These are phyloP conservation scores for Alloplasta piceator DNA, from an alignment of 2,888 invertebrate genomes.

Conservation along the genomic window DNA sequence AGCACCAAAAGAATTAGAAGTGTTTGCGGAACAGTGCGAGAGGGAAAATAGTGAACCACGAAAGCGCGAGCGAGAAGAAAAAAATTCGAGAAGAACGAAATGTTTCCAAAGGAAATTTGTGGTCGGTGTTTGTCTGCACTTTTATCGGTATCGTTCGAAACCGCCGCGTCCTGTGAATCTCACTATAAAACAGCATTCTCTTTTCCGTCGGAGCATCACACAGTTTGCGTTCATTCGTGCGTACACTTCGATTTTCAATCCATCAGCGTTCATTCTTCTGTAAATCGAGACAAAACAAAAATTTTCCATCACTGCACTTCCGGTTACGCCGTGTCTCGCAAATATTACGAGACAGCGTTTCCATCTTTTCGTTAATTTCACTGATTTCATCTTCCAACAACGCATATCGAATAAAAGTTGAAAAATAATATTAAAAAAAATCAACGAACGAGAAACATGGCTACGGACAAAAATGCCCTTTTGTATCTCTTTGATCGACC, in stretches of 20 bases:
- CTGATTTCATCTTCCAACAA: background rate
- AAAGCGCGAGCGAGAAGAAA: background rate
- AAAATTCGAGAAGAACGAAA: background rate
- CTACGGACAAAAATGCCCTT: slow-evolving; percentile 67
- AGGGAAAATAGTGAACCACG: background rate
- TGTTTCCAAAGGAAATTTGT: slow-evolving; percentile 57
- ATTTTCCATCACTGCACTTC: background rate
- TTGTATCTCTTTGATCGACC: slow-evolving; percentile 89
- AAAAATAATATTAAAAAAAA: background rate
- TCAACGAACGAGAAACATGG: slow-evolving; percentile 43
- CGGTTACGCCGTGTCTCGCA: background rate
- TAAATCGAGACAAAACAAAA: background rate
- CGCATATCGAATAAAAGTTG: background rate
- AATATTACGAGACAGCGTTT: no score
- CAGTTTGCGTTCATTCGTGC: slow-evolving; percentile 48
- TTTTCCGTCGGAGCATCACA: slow-evolving; percentile 47
- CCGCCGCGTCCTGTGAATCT: slow-evolving; percentile 62
- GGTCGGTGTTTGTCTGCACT: slow-evolving; percentile 58
- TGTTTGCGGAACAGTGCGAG: background rate
- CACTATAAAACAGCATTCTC: slow-evolving; percentile 60
- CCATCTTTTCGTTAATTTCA: background rate
- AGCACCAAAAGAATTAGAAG: background rate
- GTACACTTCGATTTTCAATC: slow-evolving; percentile 34
- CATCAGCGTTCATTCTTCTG: background rate
- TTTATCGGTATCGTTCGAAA: slow-evolving; percentile 49